These are phyloP conservation scores for Punctoribates punctum DNA, from an alignment of 2,888 invertebrate genomes.

Conservation along the genomic window DNA sequence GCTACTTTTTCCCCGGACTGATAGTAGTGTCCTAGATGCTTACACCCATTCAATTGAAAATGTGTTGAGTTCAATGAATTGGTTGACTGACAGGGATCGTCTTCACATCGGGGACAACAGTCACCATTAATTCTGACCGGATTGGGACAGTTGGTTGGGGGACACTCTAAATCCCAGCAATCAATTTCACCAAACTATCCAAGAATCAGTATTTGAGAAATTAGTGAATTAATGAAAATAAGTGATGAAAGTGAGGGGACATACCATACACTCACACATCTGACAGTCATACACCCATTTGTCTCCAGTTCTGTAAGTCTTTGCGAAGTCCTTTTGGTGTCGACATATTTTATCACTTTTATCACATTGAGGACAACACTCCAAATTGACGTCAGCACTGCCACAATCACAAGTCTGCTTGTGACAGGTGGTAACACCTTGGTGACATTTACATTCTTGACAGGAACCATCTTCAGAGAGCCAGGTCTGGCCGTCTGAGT, in stretches of 20 bases:
- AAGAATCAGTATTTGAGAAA: no score
- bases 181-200: slow-evolving; percentile 77
- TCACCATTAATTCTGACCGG: slow-evolving; percentile 64
- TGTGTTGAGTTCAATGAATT: slow-evolving; percentile 52
- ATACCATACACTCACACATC: slow-evolving; percentile 82
- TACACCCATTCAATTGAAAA: slow-evolving; percentile 54
- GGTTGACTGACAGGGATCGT: slow-evolving; percentile 57
- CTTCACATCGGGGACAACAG: slow-evolving; percentile 69
- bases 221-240: not conserved
- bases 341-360: slow-evolving; percentile 63
- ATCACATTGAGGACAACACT: slow-evolving; percentile 79
- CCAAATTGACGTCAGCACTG: slow-evolving; percentile 52
- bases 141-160: slow-evolving; percentile 64
- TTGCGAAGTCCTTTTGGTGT: slow-evolving; percentile 73
- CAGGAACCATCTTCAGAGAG: slow-evolving; percentile 50
- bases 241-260: slow-evolving; percentile 50
- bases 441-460: slow-evolving; percentile 51
- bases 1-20: slow-evolving; percentile 62
- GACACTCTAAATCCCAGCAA: slow-evolving; percentile 80
- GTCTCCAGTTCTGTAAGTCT: slow-evolving; percentile 73
- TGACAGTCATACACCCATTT: slow-evolving; percentile 87
- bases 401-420: slow-evolving; percentile 68
- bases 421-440: slow-evolving; percentile 61
- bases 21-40: slow-evolving; percentile 61
- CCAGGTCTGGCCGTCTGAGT: slow-evolving; percentile 51